Conservation (phyloP, 2,113 vertebrate species). For the Phodopus roborovskii region DNA sequence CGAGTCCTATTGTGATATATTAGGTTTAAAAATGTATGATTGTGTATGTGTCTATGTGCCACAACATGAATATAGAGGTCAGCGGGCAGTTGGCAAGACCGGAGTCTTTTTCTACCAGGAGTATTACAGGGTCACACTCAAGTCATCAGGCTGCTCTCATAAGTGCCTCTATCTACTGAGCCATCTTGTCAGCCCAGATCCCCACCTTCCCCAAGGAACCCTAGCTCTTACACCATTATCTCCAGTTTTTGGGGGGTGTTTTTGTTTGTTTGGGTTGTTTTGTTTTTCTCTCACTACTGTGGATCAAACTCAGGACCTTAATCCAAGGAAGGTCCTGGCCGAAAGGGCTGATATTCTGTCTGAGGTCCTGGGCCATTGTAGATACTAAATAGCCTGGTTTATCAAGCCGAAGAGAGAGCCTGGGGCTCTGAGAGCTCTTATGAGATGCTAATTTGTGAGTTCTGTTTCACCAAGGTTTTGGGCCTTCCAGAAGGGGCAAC, state of each 20-base stretch:
- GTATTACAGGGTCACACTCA: not conserved
- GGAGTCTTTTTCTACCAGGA: not conserved
- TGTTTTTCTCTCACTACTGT: not conserved
- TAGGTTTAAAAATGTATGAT: not conserved
- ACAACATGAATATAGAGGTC: not conserved
- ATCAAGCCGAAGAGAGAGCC: not conserved
- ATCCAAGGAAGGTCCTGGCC: not conserved
- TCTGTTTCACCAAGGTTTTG: constrained; percentile 86
- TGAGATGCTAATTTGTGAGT: constrained; percentile 35
- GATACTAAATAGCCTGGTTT: not conserved
- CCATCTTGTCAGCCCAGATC: not conserved
- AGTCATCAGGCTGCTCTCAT: not conserved
- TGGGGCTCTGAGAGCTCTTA: not conserved
- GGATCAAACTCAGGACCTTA: not conserved
- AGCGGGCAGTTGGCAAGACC: not conserved
- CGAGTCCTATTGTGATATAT: not conserved
- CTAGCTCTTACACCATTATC: not conserved
- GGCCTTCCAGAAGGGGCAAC: constrained; percentile 87
- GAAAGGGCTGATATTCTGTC: constrained; percentile 12
- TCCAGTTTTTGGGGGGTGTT: not conserved
- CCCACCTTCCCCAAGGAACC: not conserved
- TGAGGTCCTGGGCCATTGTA: not conserved
- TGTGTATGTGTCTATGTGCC: not conserved
- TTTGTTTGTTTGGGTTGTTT: not conserved
- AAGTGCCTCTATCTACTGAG: not conserved